Percentiles rank a stretch among this genome's conserved stretches.
phyloP scores from a whole-genome alignment of 2,797 vertebrate genomes.

The Gymnoscopelus braueri region DNA sequence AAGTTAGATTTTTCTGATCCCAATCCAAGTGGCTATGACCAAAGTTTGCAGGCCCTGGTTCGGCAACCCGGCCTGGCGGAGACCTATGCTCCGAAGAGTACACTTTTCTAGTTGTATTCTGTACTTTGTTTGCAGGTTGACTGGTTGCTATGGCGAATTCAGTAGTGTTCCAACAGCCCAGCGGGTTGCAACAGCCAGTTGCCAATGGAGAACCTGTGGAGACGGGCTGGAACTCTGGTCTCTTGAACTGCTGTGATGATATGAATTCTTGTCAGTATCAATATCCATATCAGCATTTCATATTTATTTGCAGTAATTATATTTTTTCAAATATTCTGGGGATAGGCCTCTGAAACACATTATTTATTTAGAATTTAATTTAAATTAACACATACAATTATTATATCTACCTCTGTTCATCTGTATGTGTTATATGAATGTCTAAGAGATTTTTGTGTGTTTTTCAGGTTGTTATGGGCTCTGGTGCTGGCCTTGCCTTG shows the following conservation, averaged over 20 bases:
- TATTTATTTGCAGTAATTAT: no score
- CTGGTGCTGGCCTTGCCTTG: slow-evolving; percentile 69
- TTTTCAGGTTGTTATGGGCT: slow-evolving; percentile 64
- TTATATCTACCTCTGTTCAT: no score
- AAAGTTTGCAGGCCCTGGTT: no score
- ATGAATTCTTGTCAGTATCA: slow-evolving; percentile 45
- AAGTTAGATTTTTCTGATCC: no score
- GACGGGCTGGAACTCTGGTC: slow-evolving; percentile 46
- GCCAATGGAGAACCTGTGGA: slow-evolving; percentile 14
- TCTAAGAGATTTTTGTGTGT: background rate
- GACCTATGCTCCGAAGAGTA: no score
- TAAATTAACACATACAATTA: no score
- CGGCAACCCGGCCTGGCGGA: no score
- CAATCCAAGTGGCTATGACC: no score
- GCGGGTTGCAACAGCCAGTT: background rate
- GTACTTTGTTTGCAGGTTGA: slow-evolving; percentile 8
- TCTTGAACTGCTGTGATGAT: slow-evolving; percentile 55
- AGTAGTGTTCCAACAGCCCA: background rate
- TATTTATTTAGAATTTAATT: no score
- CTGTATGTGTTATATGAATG: background rate
- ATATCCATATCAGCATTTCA: background rate
- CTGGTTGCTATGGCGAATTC: background rate
- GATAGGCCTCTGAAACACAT: background rate
- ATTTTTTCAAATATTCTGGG: background rate
- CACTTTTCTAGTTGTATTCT: no score